phyloP scores from a whole-genome alignment of 2,888 invertebrate species.

The Harpalus rubripes region DNA sequence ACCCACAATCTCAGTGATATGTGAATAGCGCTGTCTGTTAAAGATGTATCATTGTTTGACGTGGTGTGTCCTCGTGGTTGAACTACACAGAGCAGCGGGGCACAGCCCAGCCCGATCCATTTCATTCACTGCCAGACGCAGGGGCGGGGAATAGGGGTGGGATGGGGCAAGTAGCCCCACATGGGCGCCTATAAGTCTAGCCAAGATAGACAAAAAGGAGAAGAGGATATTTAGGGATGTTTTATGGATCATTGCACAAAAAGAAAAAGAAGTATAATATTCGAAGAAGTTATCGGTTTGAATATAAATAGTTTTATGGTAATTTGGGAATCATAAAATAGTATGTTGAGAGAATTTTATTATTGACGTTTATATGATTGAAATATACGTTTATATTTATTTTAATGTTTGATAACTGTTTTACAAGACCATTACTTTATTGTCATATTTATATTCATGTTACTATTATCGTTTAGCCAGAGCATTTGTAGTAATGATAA shows the following conservation, averaged over 20 bases:
- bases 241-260: conserved; percentile 13
- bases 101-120: conserved; percentile 18
- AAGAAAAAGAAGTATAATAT: background rate
- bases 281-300: too few relatives aligned
- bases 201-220: background rate
- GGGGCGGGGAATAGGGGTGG: background rate
- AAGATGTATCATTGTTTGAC: conserved; percentile 56
- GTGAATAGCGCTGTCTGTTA: conserved; percentile 67
- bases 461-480: too few relatives aligned
- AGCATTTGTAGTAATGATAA: too few relatives aligned
- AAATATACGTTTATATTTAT: too few relatives aligned
- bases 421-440: too few relatives aligned
- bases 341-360: too few relatives aligned
- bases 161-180: background rate
- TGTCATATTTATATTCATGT: too few relatives aligned
- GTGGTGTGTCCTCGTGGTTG: conserved; percentile 10
- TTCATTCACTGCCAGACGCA: conserved; percentile 47
- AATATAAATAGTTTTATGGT: too few relatives aligned
- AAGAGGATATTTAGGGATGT: conserved; percentile 33
- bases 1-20: conserved; percentile 19
- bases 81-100: background rate
- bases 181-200: conserved; percentile 33
- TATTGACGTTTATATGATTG: too few relatives aligned
- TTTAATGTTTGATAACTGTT: too few relatives aligned
- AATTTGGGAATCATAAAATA: too few relatives aligned